Conservation (phyloP, 2,797 vertebrate species). For the Gila robusta region DNA sequence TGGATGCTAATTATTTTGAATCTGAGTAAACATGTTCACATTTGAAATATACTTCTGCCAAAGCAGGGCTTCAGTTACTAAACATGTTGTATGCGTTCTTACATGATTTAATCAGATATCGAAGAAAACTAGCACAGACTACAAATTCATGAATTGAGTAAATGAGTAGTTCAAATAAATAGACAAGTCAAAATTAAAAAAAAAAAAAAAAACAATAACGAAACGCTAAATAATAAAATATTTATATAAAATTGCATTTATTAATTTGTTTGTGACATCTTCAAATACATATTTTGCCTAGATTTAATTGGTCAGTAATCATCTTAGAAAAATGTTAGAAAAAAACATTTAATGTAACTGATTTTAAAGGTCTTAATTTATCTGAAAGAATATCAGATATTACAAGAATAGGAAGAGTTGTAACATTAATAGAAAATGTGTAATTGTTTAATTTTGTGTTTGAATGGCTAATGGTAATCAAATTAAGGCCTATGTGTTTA, state of each 20-base stretch:
- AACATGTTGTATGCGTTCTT: neutral
- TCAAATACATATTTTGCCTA: neutral
- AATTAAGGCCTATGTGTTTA: neutral
- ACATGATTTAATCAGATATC: neutral
- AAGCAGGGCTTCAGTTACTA: neutral
- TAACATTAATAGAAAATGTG: neutral
- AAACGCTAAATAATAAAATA: neutral
- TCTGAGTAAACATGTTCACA: slow-evolving; percentile 20
- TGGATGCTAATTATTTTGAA: slow-evolving; percentile 2
- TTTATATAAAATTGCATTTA: neutral
- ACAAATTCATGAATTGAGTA: neutral
- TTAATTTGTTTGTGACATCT: too few relatives aligned
- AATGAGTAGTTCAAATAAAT: neutral
- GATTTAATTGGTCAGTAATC: neutral
- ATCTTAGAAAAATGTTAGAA: neutral
- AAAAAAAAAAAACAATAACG: neutral
- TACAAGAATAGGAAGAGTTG: neutral
- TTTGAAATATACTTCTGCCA: neutral
- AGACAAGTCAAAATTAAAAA: neutral
- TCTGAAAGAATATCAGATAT: too few relatives aligned
- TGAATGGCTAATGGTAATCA: neutral
- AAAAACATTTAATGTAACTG: neutral
- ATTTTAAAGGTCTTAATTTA: neutral
- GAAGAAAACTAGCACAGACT: neutral
- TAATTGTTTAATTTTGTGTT: neutral